Evolutionary conservation across 2,797 vertebrate genomes (phyloP).

Genomic region (Pangasius djambal): DNA sequence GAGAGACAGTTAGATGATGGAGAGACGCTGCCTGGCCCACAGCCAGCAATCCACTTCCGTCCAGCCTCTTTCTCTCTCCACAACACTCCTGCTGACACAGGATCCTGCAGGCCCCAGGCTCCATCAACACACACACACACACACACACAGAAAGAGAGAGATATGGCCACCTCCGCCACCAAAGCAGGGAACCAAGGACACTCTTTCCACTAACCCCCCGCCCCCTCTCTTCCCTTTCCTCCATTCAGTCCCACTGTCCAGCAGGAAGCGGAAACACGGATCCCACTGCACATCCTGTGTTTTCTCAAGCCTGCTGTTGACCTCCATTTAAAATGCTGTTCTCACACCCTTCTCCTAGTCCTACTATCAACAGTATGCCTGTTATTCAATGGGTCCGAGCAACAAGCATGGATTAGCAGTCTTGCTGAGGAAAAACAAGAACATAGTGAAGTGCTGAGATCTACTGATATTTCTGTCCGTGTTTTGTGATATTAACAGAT

Average conservation of each 20-base stretch:
- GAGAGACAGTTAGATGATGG: slow-evolving; percentile 24
- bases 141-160: slow-evolving; percentile 30
- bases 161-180: slow-evolving; percentile 54
- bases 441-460: background rate
- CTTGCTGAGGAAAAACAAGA: slow-evolving; percentile 2
- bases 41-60: slow-evolving; percentile 77
- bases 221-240: slow-evolving; percentile 49
- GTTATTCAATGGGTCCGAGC: slow-evolving; percentile 4
- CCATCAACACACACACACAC: slow-evolving; percentile 53
- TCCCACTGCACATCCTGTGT: slow-evolving; percentile 56
- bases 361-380: slow-evolving; percentile 22
- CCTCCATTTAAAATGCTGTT: slow-evolving; percentile 49
- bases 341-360: slow-evolving; percentile 31
- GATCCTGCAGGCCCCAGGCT: slow-evolving; percentile 69
- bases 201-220: slow-evolving; percentile 47
- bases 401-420: slow-evolving; percentile 7
- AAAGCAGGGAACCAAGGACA: slow-evolving; percentile 57
- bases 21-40: slow-evolving; percentile 63
- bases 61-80: slow-evolving; percentile 59
- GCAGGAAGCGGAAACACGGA: slow-evolving; percentile 58
- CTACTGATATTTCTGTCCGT: background rate
- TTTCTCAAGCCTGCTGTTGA: slow-evolving; percentile 58
- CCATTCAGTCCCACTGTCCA: slow-evolving; percentile 53
- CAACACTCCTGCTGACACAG: slow-evolving; percentile 69
- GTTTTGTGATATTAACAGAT: background rate